Percentiles rank a stretch among this genome's conserved stretches.
Evolutionary conservation across 2,888 invertebrate species (phyloP).

Genomic region (Apoda limacodes): DNA sequence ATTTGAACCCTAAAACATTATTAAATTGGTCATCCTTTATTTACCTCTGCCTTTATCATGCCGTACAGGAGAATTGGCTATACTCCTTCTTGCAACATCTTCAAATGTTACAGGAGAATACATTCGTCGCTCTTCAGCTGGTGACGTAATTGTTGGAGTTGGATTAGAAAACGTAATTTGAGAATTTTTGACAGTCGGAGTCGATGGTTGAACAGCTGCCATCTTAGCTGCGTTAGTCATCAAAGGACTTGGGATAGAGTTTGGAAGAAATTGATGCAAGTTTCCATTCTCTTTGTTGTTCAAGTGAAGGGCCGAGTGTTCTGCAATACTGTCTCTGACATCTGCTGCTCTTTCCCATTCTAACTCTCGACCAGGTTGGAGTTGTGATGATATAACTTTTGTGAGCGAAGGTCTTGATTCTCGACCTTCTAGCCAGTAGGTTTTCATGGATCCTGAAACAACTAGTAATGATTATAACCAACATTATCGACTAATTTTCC

Average conservation of each 20-base stretch:
- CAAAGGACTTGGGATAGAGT: slow-evolving; percentile 28
- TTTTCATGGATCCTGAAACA: slow-evolving; percentile 82
- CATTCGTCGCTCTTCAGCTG: slow-evolving; percentile 75
- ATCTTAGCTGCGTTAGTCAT: slow-evolving; percentile 27
- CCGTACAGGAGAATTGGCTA: slow-evolving; percentile 78
- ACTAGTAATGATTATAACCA: no score
- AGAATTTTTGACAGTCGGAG: slow-evolving; percentile 24
- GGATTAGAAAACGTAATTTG: slow-evolving; percentile 12
- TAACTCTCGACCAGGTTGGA: slow-evolving; percentile 45
- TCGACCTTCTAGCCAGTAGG: slow-evolving; percentile 86
- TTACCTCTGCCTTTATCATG: slow-evolving; percentile 43
- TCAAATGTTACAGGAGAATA: slow-evolving; percentile 89
- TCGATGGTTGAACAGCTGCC: slow-evolving; percentile 24
- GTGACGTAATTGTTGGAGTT: slow-evolving; percentile 42
- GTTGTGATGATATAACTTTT: slow-evolving; percentile 52
- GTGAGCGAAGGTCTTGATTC: slow-evolving; percentile 72
- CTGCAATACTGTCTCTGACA: slow-evolving; percentile 54
- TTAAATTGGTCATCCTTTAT: no score
- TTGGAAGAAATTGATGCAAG: slow-evolving; percentile 29
- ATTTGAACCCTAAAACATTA: background rate
- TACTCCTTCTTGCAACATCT: slow-evolving; percentile 83
- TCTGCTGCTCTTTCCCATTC: slow-evolving; percentile 63
- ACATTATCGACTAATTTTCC: no score
- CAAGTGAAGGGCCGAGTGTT: slow-evolving; percentile 48
- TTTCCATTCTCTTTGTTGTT: slow-evolving; percentile 33